A percentile compares a stretch with the other conserved stretches of the same genome.
These are phyloP conservation scores for Gopherus evgoodei DNA, from an alignment of 2,113 vertebrate genomes.

Conservation along the genomic window DNA sequence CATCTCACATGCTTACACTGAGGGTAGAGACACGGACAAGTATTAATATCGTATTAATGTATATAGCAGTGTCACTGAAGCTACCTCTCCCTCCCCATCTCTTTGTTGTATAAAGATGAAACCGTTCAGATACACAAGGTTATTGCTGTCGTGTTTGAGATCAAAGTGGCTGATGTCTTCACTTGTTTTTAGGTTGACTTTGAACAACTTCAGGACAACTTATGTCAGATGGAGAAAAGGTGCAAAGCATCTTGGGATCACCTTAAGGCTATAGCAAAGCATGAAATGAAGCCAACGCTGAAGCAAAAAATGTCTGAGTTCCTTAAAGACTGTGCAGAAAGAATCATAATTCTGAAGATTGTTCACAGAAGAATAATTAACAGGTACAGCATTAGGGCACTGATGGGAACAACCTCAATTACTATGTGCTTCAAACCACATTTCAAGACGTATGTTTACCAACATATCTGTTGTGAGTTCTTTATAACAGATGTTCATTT, in stretches of 20 bases:
- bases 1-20: neutral
- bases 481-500: neutral
- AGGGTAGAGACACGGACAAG: slow-evolving; percentile 28
- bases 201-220: slow-evolving; percentile 97
- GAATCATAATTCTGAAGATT: slow-evolving; percentile 97
- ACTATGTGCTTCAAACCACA: neutral
- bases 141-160: fast-evolving
- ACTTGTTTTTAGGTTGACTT: slow-evolving; percentile 91
- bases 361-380: slow-evolving; percentile 97
- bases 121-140: neutral
- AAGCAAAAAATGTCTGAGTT: slow-evolving; percentile 98
- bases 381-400: slow-evolving; percentile 78
- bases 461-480: neutral
- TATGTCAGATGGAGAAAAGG: slow-evolving; percentile 94
- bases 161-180: neutral
- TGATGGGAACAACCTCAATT: neutral
- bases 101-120: neutral
- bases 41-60: slow-evolving; percentile 3
- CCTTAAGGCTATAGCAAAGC: slow-evolving; percentile 96
- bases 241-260: slow-evolving; percentile 99
- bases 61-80: neutral
- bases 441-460: neutral
- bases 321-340: slow-evolving; percentile 96
- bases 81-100: neutral
- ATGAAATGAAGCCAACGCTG: slow-evolving; percentile 94